A percentile compares a stretch with the other conserved stretches of the same genome.
Evolutionary conservation across 1,140 invertebrate species (phyloP).

Genomic region (Luehdorfia chinensis): DNA sequence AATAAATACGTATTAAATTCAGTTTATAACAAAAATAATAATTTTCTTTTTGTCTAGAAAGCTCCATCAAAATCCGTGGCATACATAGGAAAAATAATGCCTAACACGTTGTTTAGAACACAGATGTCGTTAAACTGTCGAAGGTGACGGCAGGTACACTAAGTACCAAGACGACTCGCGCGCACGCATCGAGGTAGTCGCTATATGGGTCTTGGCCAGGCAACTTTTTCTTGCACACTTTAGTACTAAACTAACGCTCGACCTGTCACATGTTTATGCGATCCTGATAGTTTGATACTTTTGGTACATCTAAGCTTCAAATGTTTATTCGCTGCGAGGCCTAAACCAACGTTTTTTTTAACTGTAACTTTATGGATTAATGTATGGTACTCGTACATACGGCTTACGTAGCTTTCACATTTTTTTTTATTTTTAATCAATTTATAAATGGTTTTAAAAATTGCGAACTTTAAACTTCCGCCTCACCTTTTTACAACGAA

Average conservation of each 20-base stretch:
- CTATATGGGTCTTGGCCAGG: constrained; percentile 74
- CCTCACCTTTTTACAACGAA: no score
- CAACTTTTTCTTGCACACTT: constrained; percentile 69
- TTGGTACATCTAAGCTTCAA: constrained; percentile 12
- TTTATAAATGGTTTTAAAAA: no score
- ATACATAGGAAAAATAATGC: constrained; percentile 10
- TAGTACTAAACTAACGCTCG: constrained; percentile 49
- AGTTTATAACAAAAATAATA: no score
- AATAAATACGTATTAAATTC: no score
- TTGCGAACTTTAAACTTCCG: no score
- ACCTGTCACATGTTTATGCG: constrained; percentile 56
- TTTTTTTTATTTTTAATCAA: no score
- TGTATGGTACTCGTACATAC: no score
- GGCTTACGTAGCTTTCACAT: no score
- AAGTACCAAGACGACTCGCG: constrained; percentile 60
- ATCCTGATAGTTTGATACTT: constrained; percentile 31
- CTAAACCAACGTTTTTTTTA: no score
- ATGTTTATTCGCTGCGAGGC: no score
- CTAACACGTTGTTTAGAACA: constrained; percentile 19
- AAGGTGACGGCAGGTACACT: constrained; percentile 22
- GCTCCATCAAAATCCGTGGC: constrained; percentile 3
- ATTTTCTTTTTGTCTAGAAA: no score
- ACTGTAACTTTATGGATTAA: no score
- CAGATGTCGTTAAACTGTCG: constrained; percentile 43
- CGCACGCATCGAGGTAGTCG: constrained; percentile 41